Percentiles rank a stretch among this genome's conserved stretches.
Conservation (phyloP, 2,797 vertebrate genomes). For the Silurus aristotelis region DNA sequence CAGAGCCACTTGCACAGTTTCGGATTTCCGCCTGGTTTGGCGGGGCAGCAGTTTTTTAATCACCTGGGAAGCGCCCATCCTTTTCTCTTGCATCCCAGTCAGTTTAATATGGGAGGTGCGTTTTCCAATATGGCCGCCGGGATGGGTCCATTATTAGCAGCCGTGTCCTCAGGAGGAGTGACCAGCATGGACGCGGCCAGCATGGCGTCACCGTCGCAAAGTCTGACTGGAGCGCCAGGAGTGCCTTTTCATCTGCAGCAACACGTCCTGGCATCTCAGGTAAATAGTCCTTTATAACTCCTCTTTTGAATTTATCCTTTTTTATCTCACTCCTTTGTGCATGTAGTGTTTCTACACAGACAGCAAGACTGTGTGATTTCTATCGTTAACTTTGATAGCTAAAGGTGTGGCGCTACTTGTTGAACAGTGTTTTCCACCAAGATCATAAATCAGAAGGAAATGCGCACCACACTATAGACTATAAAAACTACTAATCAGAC, state of each 20-base stretch:
- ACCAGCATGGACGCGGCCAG: conserved; percentile 85
- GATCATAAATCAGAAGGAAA: background rate
- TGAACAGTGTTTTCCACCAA: conserved; percentile 3
- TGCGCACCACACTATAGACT: background rate
- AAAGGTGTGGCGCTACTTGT: conserved; percentile 5
- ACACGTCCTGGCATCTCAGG: conserved; percentile 95
- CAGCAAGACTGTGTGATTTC: background rate
- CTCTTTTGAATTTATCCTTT: background rate
- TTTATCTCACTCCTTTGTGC: background rate
- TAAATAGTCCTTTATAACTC: conserved; percentile 62
- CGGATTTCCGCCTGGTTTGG: conserved; percentile 86
- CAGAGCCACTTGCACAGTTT: conserved; percentile 88
- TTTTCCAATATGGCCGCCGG: conserved; percentile 94
- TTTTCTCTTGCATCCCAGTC: conserved; percentile 90
- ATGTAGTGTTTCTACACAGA: background rate
- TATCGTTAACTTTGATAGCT: conserved; percentile 14
- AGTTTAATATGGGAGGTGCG: conserved; percentile 95
- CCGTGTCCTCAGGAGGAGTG: conserved; percentile 87
- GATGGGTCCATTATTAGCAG: conserved; percentile 90
- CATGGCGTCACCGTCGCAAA: conserved; percentile 86
- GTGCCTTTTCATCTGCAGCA: conserved; percentile 97
- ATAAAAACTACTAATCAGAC: background rate
- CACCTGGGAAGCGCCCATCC: conserved; percentile 87
- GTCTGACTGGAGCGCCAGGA: conserved; percentile 83
- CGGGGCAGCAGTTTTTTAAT: conserved; percentile 93